Conservation (phyloP, 2,888 invertebrate genomes). For the Ypsolopha sequella region DNA sequence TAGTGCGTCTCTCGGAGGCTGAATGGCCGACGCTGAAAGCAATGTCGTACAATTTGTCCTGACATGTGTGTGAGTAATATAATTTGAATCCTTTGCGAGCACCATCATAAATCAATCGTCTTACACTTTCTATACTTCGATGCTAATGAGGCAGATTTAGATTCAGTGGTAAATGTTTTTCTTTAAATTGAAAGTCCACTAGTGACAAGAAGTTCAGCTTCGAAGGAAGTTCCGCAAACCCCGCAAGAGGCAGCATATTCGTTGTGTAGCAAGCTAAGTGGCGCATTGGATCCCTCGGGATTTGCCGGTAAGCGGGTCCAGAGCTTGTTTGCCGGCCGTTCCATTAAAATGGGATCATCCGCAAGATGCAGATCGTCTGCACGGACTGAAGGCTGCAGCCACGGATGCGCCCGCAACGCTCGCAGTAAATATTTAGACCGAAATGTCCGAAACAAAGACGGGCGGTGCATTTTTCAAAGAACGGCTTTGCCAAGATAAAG, state of each 20-base stretch:
- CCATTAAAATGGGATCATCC: slow-evolving; percentile 69
- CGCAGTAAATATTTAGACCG: background rate
- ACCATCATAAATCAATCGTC: slow-evolving; percentile 2
- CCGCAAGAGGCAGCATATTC: background rate
- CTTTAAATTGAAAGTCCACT: too few species aligned
- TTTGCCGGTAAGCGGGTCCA: slow-evolving; percentile 63
- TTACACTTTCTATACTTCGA: background rate
- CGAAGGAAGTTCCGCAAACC: background rate
- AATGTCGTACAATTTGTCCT: slow-evolving; percentile 28
- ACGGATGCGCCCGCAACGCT: background rate
- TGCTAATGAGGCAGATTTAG: background rate
- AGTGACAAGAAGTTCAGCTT: background rate
- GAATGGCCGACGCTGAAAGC: slow-evolving; percentile 17
- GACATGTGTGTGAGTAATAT: slow-evolving; percentile 21
- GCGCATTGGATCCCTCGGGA: slow-evolving; percentile 57
- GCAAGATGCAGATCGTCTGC: slow-evolving; percentile 58
- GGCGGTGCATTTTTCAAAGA: background rate
- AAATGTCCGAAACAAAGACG: background rate
- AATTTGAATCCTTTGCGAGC: slow-evolving; percentile 12
- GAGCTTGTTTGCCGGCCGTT: slow-evolving; percentile 68
- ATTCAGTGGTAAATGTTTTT: background rate
- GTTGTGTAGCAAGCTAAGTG: slow-evolving; percentile 39
- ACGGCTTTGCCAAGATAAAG: background rate
- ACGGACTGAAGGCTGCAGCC: background rate
- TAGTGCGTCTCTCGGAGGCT: slow-evolving; percentile 14